Percentiles rank a stretch among this genome's conserved stretches.
phyloP scores from a whole-genome alignment of 2,888 invertebrate species.

The Sesia bembeciformis region DNA sequence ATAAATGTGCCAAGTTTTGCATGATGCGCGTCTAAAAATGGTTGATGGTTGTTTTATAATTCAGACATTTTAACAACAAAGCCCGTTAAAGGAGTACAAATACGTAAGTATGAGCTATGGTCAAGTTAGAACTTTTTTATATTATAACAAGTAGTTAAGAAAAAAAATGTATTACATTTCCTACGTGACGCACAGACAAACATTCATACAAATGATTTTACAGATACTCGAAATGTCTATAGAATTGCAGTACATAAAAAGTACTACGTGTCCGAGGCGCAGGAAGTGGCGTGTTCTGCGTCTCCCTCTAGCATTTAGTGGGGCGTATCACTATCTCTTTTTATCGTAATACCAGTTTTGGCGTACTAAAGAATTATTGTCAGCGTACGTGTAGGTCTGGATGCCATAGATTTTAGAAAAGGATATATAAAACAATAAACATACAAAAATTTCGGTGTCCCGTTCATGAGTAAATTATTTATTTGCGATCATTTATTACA shows the following conservation, averaged over 20 bases:
- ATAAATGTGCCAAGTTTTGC: too few relatives aligned
- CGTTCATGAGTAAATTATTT: too few relatives aligned
- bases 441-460: too few relatives aligned
- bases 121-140: too few relatives aligned
- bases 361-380: conserved; percentile 30
- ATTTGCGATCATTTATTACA: too few relatives aligned
- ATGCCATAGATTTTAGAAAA: too few relatives aligned
- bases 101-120: too few relatives aligned
- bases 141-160: not conserved
- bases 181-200: not conserved
- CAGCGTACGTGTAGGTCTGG: not conserved
- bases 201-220: not conserved
- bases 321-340: conserved; percentile 15
- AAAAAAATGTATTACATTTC: not conserved
- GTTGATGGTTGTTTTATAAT: too few relatives aligned
- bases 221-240: not conserved
- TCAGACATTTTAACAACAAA: too few relatives aligned
- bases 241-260: not conserved
- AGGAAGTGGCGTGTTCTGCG: conserved; percentile 24
- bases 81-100: too few relatives aligned
- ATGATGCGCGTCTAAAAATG: too few relatives aligned
- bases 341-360: conserved; percentile 45
- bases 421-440: too few relatives aligned
- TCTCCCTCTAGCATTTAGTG: conserved; percentile 10
- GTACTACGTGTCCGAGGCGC: conserved; percentile 24